phyloP scores from a whole-genome alignment of 2,113 vertebrate genomes.

The Brachirus orientalis region DNA sequence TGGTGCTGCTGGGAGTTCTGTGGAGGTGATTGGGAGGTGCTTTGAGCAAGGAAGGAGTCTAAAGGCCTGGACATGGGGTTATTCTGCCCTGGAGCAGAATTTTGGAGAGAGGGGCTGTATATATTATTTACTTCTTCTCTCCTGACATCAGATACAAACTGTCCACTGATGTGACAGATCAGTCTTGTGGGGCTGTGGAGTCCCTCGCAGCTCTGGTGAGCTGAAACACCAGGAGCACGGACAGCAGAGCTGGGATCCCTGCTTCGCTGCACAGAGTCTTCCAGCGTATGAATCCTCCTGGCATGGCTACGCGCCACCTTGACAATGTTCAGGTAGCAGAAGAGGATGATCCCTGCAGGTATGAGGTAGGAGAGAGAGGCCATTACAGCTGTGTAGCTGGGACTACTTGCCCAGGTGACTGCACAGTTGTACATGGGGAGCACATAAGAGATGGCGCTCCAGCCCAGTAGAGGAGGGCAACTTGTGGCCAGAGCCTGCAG shows the following conservation, averaged over 20 bases:
- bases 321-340: slow-evolving; percentile 84
- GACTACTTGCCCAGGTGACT: slow-evolving; percentile 80
- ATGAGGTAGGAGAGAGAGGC: slow-evolving; percentile 76
- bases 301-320: slow-evolving; percentile 82
- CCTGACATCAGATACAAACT: slow-evolving; percentile 67
- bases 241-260: slow-evolving; percentile 34
- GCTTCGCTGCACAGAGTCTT: slow-evolving; percentile 80
- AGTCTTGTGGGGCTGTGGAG: slow-evolving; percentile 68
- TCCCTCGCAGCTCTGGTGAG: slow-evolving; percentile 37
- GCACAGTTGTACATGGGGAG: slow-evolving; percentile 80
- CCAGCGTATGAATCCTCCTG: slow-evolving; percentile 80
- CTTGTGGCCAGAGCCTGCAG: slow-evolving; percentile 82
- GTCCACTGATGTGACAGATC: slow-evolving; percentile 78
- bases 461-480: slow-evolving; percentile 83
- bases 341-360: slow-evolving; percentile 82
- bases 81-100: slow-evolving; percentile 21
- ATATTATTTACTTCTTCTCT: slow-evolving; percentile 21
- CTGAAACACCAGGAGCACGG: slow-evolving; percentile 23
- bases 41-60: slow-evolving; percentile 64
- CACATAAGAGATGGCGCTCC: slow-evolving; percentile 80
- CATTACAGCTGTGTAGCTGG: slow-evolving; percentile 80
- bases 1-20: slow-evolving; percentile 64
- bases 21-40: slow-evolving; percentile 35
- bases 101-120: slow-evolving; percentile 2
- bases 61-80: slow-evolving; percentile 40